A percentile compares a stretch with the other conserved stretches of the same genome.
Conservation (phyloP, 2,797 vertebrate species). For the Anniella stebbinsi region DNA sequence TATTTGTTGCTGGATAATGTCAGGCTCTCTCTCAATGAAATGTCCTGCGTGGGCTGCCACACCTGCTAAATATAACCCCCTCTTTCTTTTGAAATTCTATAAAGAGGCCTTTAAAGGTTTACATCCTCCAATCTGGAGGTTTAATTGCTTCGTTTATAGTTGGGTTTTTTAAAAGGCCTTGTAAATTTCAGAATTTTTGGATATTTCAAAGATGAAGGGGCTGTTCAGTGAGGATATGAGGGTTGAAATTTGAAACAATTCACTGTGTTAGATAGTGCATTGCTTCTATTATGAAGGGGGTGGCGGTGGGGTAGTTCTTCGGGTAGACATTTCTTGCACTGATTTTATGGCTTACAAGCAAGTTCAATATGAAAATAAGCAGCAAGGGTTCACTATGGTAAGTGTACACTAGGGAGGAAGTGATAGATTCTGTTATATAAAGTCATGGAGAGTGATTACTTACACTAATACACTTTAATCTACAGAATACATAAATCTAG, state of each 20-base stretch:
- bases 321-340: constrained; percentile 59
- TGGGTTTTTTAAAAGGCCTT: constrained; percentile 79
- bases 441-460: constrained; percentile 68
- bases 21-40: constrained; percentile 78
- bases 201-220: constrained; percentile 77
- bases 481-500: constrained; percentile 61
- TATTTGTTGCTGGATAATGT: constrained; percentile 81
- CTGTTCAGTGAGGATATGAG: constrained; percentile 64
- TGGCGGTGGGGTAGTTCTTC: constrained; percentile 60
- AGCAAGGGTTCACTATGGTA: constrained; percentile 58
- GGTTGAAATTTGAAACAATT: constrained; percentile 57
- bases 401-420: constrained; percentile 75
- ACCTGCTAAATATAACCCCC: constrained; percentile 85
- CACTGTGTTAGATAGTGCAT: constrained; percentile 29
- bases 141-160: constrained; percentile 82
- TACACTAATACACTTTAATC: constrained; percentile 58
- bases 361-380: constrained; percentile 74
- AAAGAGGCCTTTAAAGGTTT: constrained; percentile 82
- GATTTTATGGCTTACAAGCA: constrained; percentile 75
- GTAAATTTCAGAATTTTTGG: constrained; percentile 79
- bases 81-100: constrained; percentile 83
- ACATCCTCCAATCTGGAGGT: constrained; percentile 81
- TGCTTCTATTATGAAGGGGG: constrained; percentile 51
- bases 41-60: constrained; percentile 79
- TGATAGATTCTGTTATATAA: constrained; percentile 72